These are phyloP conservation scores for Cabera pusaria DNA, from an alignment of 2,888 invertebrate species.

Conservation along the genomic window DNA sequence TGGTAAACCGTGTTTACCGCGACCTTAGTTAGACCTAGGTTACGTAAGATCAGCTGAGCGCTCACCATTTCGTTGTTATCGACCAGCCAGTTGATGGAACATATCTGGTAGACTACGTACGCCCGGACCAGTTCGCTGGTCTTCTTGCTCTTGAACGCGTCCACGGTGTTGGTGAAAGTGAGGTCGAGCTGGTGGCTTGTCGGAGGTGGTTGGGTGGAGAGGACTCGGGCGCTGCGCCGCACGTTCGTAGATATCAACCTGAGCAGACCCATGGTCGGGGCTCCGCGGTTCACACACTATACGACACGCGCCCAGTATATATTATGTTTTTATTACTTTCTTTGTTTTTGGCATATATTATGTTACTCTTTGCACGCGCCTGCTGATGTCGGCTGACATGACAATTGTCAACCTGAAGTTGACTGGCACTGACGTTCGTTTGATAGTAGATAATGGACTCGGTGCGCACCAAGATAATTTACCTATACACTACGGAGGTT, in stretches of 20 bases:
- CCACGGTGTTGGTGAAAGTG: conserved; percentile 93
- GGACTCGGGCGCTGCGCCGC: conserved; percentile 59
- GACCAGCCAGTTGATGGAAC: conserved; percentile 93
- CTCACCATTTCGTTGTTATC: conserved; percentile 96
- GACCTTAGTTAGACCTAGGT: too few relatives aligned
- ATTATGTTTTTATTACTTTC: too few relatives aligned
- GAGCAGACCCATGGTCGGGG: conserved; percentile 71
- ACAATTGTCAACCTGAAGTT: too few relatives aligned
- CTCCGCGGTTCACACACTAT: conserved; percentile 52
- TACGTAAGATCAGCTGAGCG: conserved; percentile 67
- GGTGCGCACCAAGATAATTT: too few relatives aligned
- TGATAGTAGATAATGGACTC: conserved; percentile 67
- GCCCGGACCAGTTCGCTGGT: conserved; percentile 95
- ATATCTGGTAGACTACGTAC: conserved; percentile 95
- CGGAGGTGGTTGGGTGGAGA: conserved; percentile 50
- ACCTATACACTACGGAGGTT: too few relatives aligned
- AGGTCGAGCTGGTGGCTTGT: conserved; percentile 90
- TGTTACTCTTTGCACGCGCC: too few relatives aligned
- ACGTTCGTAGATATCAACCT: conserved; percentile 65
- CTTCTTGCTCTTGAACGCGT: conserved; percentile 98
- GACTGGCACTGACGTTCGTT: conserved; percentile 70
- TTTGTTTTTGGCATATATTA: too few relatives aligned
- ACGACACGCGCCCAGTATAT: conserved; percentile 64
- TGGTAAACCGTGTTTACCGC: conserved; percentile 49
- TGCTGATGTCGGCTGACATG: conserved; percentile 55